Conservation (phyloP, 2,888 invertebrate genomes). For the Serrognathus titanus region DNA sequence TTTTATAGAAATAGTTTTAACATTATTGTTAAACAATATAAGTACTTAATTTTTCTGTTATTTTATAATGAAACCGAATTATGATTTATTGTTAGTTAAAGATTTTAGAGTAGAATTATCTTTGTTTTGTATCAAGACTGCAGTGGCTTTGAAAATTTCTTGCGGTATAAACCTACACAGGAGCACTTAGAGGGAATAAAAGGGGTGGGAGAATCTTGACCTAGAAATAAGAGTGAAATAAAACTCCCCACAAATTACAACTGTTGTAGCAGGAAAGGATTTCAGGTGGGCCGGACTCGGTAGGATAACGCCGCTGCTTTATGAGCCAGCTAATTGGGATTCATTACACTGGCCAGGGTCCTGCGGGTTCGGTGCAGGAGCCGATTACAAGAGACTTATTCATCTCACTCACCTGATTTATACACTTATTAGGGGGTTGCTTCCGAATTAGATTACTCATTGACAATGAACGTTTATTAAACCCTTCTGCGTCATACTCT, state of each 20-base stretch:
- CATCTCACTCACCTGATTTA: constrained; percentile 44
- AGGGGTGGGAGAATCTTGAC: too few species aligned
- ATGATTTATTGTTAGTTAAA: too few species aligned
- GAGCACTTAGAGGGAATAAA: too few species aligned
- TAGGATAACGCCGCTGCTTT: constrained; percentile 32
- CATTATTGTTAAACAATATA: too few species aligned
- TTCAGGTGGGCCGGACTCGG: constrained; percentile 24
- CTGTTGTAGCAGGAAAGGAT: constrained; percentile 17
- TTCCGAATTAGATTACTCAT: constrained; percentile 31
- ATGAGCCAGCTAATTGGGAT: constrained; percentile 44
- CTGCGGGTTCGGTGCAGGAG: constrained; percentile 36
- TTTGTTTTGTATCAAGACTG: too few species aligned
- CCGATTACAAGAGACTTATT: constrained; percentile 42
- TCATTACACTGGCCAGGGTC: constrained; percentile 39
- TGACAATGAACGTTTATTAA: constrained; percentile 10
- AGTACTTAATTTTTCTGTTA: too few species aligned
- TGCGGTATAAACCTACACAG: too few species aligned
- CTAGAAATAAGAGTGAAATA: background rate
- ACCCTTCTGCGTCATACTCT: constrained; percentile 4
- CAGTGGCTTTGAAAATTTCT: too few species aligned
- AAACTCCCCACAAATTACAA: constrained; percentile 20
- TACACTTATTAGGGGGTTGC: constrained; percentile 38
- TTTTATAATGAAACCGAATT: too few species aligned
- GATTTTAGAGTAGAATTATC: too few species aligned
- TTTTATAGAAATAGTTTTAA: too few species aligned